A percentile compares a stretch with the other conserved stretches of the same genome.
phyloP scores from a whole-genome alignment of 2,113 vertebrate species.

The Aptenodytes patagonicus region DNA sequence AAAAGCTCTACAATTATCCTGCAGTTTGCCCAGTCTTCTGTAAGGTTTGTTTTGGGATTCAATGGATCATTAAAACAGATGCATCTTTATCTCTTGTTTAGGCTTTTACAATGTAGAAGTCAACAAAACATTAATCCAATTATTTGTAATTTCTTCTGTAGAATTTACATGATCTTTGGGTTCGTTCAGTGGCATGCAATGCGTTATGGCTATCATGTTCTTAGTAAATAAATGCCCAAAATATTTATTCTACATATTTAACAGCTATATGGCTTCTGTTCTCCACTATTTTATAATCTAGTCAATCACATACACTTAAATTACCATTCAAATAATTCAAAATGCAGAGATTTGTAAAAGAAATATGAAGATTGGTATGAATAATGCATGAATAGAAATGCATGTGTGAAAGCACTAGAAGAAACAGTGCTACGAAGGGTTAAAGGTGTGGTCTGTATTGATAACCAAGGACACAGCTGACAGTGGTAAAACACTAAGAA shows the following conservation, averaged over 20 bases:
- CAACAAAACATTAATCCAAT: slow-evolving; percentile 5
- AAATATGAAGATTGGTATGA: background rate
- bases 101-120: background rate
- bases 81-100: slow-evolving; percentile 27
- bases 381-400: background rate
- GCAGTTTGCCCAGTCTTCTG: background rate
- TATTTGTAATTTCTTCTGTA: background rate
- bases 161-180: background rate
- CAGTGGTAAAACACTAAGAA: background rate
- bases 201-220: background rate
- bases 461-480: background rate
- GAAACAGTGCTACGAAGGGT: background rate
- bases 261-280: background rate
- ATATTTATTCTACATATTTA: slow-evolving; percentile 47
- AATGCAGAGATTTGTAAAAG: background rate
- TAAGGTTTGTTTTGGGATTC: slow-evolving; percentile 8
- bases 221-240: background rate
- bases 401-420: background rate
- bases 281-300: background rate
- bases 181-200: background rate
- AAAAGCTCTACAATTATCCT: slow-evolving; percentile 15
- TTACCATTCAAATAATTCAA: background rate
- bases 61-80: slow-evolving; percentile 18
- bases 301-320: background rate
- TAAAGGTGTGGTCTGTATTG: background rate